These are phyloP conservation scores for Trachelus tabidus DNA, from an alignment of 2,888 invertebrate species.

Conservation along the genomic window DNA sequence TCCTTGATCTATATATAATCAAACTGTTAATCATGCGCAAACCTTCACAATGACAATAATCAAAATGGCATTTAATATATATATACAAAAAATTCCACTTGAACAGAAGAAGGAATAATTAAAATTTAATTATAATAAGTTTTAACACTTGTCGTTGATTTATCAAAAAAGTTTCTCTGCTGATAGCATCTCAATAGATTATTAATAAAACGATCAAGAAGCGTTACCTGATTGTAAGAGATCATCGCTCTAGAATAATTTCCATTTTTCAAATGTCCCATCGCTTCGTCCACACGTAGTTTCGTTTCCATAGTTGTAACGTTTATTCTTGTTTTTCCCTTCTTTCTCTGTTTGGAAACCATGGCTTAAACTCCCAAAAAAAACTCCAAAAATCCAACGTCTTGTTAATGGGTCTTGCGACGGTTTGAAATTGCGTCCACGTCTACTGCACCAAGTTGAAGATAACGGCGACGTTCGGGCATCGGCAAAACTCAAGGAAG, in stretches of 20 bases:
- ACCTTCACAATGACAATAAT: neutral
- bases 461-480: neutral
- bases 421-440: neutral
- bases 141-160: neutral
- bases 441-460: neutral
- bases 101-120: neutral
- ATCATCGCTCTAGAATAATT: constrained; percentile 78
- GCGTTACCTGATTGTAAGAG: constrained; percentile 77
- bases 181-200: neutral
- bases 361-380: neutral
- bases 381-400: neutral
- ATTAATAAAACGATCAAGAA: neutral
- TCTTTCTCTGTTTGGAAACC: neutral
- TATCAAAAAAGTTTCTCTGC: neutral
- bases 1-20: neutral
- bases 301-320: constrained; percentile 67
- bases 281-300: constrained; percentile 81
- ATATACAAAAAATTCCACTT: neutral
- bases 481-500: neutral
- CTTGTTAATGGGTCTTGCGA: neutral
- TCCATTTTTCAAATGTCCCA: constrained; percentile 80
- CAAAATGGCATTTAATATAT: neutral
- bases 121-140: neutral
- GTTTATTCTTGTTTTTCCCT: neutral
- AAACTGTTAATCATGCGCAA: neutral